phyloP scores from a whole-genome alignment of 35 echinoderm and acorn worm species.

The Anneissia japonica region DNA sequence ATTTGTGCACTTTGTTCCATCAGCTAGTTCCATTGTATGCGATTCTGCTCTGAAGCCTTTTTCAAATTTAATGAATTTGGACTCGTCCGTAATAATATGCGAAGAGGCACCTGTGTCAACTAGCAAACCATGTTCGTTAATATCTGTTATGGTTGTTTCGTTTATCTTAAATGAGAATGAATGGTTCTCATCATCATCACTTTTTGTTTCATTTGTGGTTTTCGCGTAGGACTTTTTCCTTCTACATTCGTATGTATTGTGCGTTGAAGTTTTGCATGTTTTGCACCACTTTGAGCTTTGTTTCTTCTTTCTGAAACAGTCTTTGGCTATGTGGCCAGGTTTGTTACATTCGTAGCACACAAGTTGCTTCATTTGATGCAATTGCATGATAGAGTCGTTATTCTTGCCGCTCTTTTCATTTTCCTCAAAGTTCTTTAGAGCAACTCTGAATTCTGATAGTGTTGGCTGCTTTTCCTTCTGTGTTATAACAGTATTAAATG shows the following conservation, averaged over 20 bases:
- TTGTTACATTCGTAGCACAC: constrained; percentile 13
- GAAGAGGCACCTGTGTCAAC: background rate
- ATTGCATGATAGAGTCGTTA: too few species aligned
- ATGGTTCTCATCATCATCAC: background rate
- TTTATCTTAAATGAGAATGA: background rate
- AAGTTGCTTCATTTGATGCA: too few species aligned
- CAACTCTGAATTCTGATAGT: constrained; percentile 21
- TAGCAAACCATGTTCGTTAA: background rate
- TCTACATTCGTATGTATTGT: background rate
- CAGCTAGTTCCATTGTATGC: background rate
- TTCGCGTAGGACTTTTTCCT: constrained; percentile 11
- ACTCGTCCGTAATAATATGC: background rate
- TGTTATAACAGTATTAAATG: constrained; percentile 26
- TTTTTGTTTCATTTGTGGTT: background rate
- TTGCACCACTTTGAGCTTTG: constrained; percentile 13
- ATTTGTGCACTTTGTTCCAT: background rate
- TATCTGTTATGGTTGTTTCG: background rate
- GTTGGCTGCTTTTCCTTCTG: constrained; percentile 16
- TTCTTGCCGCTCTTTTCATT: too few species aligned
- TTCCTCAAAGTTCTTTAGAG: too few species aligned
- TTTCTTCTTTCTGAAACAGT: constrained; percentile 1
- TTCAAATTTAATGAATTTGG: background rate
- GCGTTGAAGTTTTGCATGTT: constrained; percentile 16
- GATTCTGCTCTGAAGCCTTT: background rate
- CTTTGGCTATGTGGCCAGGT: constrained; percentile 13